Evolutionary conservation across 2,888 invertebrate species (phyloP).

Genomic region (Idaea straminata): DNA sequence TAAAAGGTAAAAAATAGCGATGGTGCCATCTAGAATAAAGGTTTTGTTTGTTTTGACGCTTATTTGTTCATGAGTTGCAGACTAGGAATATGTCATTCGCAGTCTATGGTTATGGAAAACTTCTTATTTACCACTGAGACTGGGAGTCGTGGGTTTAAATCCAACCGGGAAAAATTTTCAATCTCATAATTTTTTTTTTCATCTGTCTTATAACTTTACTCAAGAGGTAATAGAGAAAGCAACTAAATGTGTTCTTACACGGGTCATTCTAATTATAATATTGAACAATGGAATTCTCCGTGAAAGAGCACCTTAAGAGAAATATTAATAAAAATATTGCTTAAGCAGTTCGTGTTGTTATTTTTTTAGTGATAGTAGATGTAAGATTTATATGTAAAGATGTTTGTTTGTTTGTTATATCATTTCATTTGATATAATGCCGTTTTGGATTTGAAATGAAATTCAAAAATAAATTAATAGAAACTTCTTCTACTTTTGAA

Average conservation of each 20-base stretch:
- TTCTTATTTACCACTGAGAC: too few relatives aligned
- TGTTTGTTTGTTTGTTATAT: constrained; percentile 26
- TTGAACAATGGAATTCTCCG: constrained; percentile 15
- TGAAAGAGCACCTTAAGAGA: constrained; percentile 20
- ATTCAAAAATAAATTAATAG: neutral
- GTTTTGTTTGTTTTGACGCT: too few relatives aligned
- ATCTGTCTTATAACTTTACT: neutral
- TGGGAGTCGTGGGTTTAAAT: too few relatives aligned
- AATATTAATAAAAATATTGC: constrained; percentile 22
- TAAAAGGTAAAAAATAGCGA: too few relatives aligned
- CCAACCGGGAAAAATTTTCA: too few relatives aligned
- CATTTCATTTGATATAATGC: neutral
- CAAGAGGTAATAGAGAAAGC: neutral
- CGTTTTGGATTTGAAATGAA: neutral
- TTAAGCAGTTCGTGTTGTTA: constrained; percentile 32
- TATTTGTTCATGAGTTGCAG: too few relatives aligned
- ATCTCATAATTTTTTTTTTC: neutral
- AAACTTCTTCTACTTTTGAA: neutral
- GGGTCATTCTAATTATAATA: neutral
- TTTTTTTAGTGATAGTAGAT: constrained; percentile 35
- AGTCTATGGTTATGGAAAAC: too few relatives aligned
- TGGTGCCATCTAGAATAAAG: too few relatives aligned
- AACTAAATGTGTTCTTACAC: neutral
- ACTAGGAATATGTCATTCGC: too few relatives aligned
- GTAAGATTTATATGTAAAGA: constrained; percentile 26